Percentiles rank a stretch among this genome's conserved stretches.
phyloP scores from a whole-genome alignment of 2,888 invertebrate genomes.

The Oscheius sp. region DNA sequence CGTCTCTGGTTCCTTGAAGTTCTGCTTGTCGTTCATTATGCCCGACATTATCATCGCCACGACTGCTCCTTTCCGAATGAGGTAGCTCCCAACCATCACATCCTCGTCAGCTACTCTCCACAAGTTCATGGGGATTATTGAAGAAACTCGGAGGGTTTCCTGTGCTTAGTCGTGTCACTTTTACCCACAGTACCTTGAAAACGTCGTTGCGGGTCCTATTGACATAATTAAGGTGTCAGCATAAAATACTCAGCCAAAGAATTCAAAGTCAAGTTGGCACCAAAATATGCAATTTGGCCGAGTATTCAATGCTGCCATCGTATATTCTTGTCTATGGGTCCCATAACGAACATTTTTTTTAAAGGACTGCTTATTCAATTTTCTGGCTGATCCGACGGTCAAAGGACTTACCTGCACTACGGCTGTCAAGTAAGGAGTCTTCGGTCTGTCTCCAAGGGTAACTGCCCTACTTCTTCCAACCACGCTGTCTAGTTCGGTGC shows the following conservation, averaged over 20 bases:
- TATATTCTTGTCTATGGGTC: too few relatives aligned
- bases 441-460: conserved; percentile 3
- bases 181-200: too few relatives aligned
- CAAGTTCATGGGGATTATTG: conserved; percentile 20
- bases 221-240: too few relatives aligned
- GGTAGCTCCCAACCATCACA: not conserved
- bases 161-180: not conserved
- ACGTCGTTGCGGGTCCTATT: too few relatives aligned
- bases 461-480: not conserved
- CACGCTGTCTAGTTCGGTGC: conserved; percentile 24
- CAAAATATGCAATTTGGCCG: too few relatives aligned
- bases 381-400: too few relatives aligned
- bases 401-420: not conserved
- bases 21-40: conserved; percentile 9
- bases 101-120: conserved; percentile 18
- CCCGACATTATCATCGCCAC: not conserved
- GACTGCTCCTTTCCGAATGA: conserved; percentile 20
- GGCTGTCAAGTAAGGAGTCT: conserved; percentile 33
- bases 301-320: too few relatives aligned
- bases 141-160: conserved; percentile 11
- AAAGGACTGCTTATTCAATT: too few relatives aligned
- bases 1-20: conserved; percentile 10
- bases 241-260: too few relatives aligned
- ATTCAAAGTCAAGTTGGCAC: too few relatives aligned
- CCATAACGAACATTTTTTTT: too few relatives aligned